Conservation (phyloP, 2,888 invertebrate species). For the Ectemnius cavifrons region DNA sequence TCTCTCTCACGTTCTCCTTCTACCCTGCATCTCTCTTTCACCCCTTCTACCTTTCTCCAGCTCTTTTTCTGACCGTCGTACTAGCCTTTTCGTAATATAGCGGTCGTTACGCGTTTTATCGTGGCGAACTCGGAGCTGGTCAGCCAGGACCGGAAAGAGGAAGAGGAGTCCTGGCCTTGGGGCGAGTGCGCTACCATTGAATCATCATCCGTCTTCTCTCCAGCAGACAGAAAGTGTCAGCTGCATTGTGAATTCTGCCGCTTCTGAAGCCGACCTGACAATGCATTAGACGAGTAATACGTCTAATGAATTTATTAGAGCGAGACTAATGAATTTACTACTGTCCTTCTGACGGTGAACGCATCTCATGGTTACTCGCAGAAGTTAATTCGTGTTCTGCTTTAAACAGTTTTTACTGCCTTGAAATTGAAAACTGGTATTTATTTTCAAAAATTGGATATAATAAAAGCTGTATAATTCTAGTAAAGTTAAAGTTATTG, state of each 20-base stretch:
- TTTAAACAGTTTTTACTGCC: too few relatives aligned
- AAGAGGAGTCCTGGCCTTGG: conserved; percentile 8
- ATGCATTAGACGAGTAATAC: conserved; percentile 11
- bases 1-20: too few relatives aligned
- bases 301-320: background rate
- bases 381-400: too few relatives aligned
- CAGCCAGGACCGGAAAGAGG: conserved; percentile 36
- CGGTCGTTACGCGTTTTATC: conserved; percentile 56
- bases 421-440: too few relatives aligned
- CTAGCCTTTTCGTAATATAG: conserved; percentile 52
- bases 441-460: too few relatives aligned
- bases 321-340: background rate
- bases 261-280: background rate
- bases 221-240: conserved; percentile 9
- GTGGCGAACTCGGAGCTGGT: conserved; percentile 32
- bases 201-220: conserved; percentile 38
- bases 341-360: too few relatives aligned
- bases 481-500: too few relatives aligned
- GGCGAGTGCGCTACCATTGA: conserved; percentile 35
- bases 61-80: conserved; percentile 49
- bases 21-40: background rate
- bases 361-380: too few relatives aligned
- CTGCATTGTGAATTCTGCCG: conserved; percentile 24
- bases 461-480: too few relatives aligned
- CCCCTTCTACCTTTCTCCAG: background rate